Evolutionary conservation across 1,140 invertebrate genomes (phyloP), one percentile per base, ranked within the genome.

Genomic region (Pseudomyrmex flavicornis): DNA sequence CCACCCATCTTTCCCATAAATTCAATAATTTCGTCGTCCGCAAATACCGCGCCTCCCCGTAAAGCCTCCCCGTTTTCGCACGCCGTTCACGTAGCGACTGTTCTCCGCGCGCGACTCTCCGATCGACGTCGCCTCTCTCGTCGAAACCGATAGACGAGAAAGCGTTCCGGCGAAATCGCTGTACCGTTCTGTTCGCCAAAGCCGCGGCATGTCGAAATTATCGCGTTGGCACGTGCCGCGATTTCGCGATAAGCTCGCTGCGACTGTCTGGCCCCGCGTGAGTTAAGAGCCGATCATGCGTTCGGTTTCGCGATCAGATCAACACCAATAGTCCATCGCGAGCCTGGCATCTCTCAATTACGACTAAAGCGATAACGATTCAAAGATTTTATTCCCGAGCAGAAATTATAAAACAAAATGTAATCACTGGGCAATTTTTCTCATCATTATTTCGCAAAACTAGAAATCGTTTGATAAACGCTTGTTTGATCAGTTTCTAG

Each of bases 1-100:
- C 70, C 72, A 35, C 35, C 48, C 54, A 75, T 79, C 74, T 79
- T 82, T 85, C 75, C 72, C 66, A 82, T 77, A 87, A 87, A 89
- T 89, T 89, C 72, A 73, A 85, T 87, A 85, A 85, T 87, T 69
- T 83, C 68, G 58, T 74, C 65, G 77, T 66, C 62, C 63, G 35
- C 83, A 72, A 85, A 85, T 85, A 82, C 2, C 66, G 35, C 35
- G 35, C 35, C n/a, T n/a, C 17, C 26, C 17, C 20, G 63, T 72
- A 80, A 35, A 80, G 66, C 76, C 76, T 22, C 54, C 76, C 76
- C 46, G 54, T 35, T 80, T 80, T 80, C 76, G 66, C 76, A 80
- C 54, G 46, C 65, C 66, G 76, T 80, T 80, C 76, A 80, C 76
- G 76, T 80, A 80, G 76, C 46, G 74, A 66, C 66, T 70, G 76